These are phyloP conservation scores for Meda fulgida DNA, from an alignment of 2,797 vertebrate genomes.

Conservation along the genomic window DNA sequence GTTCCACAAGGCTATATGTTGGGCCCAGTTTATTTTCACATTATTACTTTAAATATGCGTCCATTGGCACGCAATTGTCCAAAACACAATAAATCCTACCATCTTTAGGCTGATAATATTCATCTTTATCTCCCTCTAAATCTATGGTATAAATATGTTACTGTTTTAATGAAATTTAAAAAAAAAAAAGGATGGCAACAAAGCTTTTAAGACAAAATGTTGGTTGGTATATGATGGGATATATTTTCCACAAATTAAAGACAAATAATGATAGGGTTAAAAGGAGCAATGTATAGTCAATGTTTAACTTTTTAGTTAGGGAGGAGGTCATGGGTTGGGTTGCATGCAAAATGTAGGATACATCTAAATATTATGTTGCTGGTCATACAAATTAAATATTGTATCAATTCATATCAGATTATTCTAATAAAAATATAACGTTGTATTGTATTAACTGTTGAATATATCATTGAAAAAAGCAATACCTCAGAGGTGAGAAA, in stretches of 20 bases:
- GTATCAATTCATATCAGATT: background rate
- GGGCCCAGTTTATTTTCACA: background rate
- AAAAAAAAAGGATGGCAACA: background rate
- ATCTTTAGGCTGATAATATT: background rate
- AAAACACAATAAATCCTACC: background rate
- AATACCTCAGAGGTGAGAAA: background rate
- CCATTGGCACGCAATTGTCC: background rate
- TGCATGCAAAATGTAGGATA: background rate
- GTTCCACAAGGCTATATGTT: conserved; percentile 2
- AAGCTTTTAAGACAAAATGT: background rate
- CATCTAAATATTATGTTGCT: background rate
- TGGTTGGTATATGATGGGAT: too few species aligned
- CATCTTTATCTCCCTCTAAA: background rate
- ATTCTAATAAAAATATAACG: background rate
- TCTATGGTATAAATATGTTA: background rate
- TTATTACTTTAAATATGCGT: background rate
- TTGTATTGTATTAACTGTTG: background rate
- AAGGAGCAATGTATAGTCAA: background rate
- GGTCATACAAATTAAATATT: background rate
- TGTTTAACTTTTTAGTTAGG: background rate
- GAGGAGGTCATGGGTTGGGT: background rate
- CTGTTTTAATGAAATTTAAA: background rate
- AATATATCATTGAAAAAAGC: background rate
- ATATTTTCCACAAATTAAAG: background rate
- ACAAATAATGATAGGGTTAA: background rate